Evolutionary conservation across 2,888 invertebrate species (phyloP), one percentile per base, ranked within the genome.

Genomic region (Rutpela maculata): DNA sequence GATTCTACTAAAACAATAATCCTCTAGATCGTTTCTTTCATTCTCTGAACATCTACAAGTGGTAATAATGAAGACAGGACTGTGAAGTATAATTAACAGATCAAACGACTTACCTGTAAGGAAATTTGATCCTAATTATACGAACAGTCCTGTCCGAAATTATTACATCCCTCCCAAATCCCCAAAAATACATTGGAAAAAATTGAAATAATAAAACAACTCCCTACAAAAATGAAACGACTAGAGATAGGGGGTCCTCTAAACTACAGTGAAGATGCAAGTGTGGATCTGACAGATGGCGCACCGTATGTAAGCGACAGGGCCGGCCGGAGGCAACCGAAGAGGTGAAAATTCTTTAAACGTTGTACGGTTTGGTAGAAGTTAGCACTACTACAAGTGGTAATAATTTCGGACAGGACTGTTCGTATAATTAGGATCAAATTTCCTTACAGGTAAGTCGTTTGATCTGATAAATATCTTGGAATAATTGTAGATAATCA

Each of bases 31-130:
- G 57, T 11, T 7, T 57, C 2, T 9, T n/a, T n/a, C n/a, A n/a
- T 17, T 17, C 57, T 57, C 57, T 57, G 10, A 57, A 57, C 57
- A 57, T 57, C 57, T 57, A 17, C 57, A 57, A 57, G 57, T 57
- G 11, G 57, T 17, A 57, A 57, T 57, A 57, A 57, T 57, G 15
- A 11, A 10, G 57, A 57, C 17, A 57, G n/a, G n/a, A n/a, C n/a
- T n/a, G n/a, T n/a, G n/a, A n/a, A n/a, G n/a, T n/a, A n/a, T n/a
- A n/a, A n/a, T n/a, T n/a, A n/a, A n/a, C n/a, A n/a, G n/a, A n/a
- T n/a, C n/a, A n/a, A n/a, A n/a, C n/a, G n/a, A n/a, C n/a, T n/a
- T n/a, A n/a, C n/a, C n/a, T n/a, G n/a, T n/a, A n/a, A n/a, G n/a
- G n/a, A n/a, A n/a, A n/a, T n/a, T n/a, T n/a, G n/a, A n/a, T n/a